Base-by-base conservation (phyloP, 2,888 invertebrate genomes). In the Acleris sparsana region DNA sequence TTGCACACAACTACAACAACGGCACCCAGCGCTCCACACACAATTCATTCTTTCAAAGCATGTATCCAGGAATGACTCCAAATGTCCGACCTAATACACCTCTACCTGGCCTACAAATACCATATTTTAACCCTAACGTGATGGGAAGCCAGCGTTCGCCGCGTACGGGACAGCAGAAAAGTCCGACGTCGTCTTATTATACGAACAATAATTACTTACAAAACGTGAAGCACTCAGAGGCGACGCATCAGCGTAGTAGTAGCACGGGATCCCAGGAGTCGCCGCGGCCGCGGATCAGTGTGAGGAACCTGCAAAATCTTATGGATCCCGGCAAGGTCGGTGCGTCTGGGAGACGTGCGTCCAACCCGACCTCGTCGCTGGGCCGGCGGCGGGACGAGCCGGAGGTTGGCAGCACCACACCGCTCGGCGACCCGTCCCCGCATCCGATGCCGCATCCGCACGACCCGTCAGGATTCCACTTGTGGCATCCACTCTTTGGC, bases 401-500 rank as follows among this genome's bases (percentile, higher is more conserved):
- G 2, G 95, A 95, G 81, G 94, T 95, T 51, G 95, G 95, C 72
- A 95, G 94, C 82, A 95, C 95, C 51, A 94, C 94, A 58, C 93
- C 93, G 72, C 93, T 93, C 67, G 91, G 94, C 5, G 95, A 94
- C 75, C 84, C 80, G 43, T 85, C 77, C 22, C 75, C 81, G 75
- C 81, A 79, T 66, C 77, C 73, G 73, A 74, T 85, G 77, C 87
- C 88, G 75, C 86, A 91, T 56, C 86, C 88, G 17, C 88, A 88
- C 77, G 89, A 89, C 73, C 93, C 93, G 70, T 92, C 94, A 56
- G 94, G 95, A 75, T 94, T 95, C 76, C 95, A 96, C 72, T 90
- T 97, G 59, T 97, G 97, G 97, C 97, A 97, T 91, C 97, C 97
- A 62, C 93, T 97, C 57, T 97, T 97, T 85, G 96, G 96, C 94